Evolutionary conservation across 2,888 invertebrate genomes (phyloP), one percentile per base, ranked within the genome.

Genomic region (Cetonia aurata): DNA sequence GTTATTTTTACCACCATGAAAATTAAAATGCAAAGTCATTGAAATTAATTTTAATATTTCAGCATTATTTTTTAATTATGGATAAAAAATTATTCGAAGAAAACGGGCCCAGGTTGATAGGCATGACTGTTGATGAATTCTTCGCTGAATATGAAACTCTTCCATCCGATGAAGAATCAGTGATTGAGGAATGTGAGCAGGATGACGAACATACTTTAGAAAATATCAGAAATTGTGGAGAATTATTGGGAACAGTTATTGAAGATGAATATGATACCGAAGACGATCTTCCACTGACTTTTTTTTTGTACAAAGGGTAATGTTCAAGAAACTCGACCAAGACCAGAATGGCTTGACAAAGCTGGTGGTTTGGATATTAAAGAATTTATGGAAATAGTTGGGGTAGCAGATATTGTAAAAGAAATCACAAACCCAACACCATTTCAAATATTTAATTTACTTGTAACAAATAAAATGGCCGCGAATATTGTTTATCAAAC

Each of bases 111-210:
- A 25, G 25, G 4, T 25, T 25, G 25, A 48, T 48, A 13, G 10
- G 10, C 17, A 12, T 17, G 50, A 17, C n/a, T n/a, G n/a, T n/a
- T n/a, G n/a, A n/a, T n/a, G n/a, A n/a, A n/a, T n/a, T 13, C 46
- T 15, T 46, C 15, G 46, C 46, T 46, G 50, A 48, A 48, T 48
- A 48, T 48, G 50, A 48, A 48, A 48, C 50, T 48, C 50, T 10
- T 48, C 50, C 50, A 9, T 48, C 50, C 17, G 50, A 48, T 48
- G 50, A 8, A 48, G 50, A 48, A 6, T 48, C 50, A 48, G 50
- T 48, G 17, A 8, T 48, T 48, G n/a, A 48, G n/a, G 12, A 25
- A 25, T 25, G 1, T 25, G 25, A 25, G 25, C 25, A 25, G 4
- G 25, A 25, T 25, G 25, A 25, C 25, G 25, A 25, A 25, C 4